Evolutionary conservation across 1,140 invertebrate species (phyloP).

Genomic region (Holotrichia oblita): DNA sequence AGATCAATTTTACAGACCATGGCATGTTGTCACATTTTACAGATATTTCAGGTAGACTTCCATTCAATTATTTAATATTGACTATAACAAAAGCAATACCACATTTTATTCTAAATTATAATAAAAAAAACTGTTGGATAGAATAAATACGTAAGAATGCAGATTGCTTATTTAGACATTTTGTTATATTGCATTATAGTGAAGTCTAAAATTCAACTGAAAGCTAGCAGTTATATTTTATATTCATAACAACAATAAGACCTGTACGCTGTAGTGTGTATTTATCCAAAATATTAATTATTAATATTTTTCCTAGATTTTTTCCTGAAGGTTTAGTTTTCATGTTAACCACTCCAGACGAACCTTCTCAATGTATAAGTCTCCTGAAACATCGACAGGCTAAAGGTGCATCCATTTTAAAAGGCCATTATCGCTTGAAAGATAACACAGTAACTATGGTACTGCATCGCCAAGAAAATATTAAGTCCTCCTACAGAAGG

Average conservation of each 20-base stretch:
- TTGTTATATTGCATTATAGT: no score
- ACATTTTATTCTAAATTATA: no score
- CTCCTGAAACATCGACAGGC: slow-evolving; percentile 70
- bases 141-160: no score
- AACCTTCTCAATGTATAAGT: slow-evolving; percentile 74
- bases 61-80: not conserved
- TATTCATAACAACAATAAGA: no score
- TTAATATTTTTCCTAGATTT: slow-evolving; percentile 67
- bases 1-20: slow-evolving; percentile 89
- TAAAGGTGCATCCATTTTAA: slow-evolving; percentile 70
- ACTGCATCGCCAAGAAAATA: slow-evolving; percentile 64
- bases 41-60: slow-evolving; percentile 79
- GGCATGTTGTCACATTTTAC: slow-evolving; percentile 92
- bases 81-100: no score
- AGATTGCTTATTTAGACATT: no score
- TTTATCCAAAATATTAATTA: no score
- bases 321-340: slow-evolving; percentile 81
- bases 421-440: slow-evolving; percentile 80
- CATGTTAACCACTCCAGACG: slow-evolving; percentile 90
- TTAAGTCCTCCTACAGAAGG: slow-evolving; percentile 47
- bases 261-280: no score
- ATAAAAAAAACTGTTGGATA: no score
- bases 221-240: no score
- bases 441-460: slow-evolving; percentile 72
- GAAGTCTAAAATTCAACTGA: no score